These are phyloP conservation scores for Urocitellus parryii DNA, from an alignment of 2,113 vertebrate species.

Conservation along the genomic window DNA sequence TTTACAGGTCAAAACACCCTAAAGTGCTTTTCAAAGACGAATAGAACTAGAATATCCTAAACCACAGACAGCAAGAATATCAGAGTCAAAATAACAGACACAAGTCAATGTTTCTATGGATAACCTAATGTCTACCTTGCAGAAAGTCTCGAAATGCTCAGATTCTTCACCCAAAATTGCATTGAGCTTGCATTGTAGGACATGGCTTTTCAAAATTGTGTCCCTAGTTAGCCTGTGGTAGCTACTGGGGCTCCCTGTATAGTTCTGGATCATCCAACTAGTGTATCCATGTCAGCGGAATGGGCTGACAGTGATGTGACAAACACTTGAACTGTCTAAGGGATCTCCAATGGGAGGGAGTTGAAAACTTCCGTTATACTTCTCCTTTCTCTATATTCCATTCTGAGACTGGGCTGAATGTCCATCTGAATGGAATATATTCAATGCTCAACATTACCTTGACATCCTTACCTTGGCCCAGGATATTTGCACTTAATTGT, in stretches of 20 bases:
- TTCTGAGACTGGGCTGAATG: not conserved
- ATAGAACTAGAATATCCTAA: constrained; percentile 7
- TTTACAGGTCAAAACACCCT: constrained; percentile 24
- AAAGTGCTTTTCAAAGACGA: not conserved
- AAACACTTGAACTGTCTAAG: not conserved
- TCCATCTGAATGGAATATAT: not conserved
- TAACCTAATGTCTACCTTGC: not conserved
- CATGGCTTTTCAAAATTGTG: not conserved
- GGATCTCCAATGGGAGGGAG: not conserved
- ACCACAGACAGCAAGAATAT: not conserved
- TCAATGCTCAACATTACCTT: not conserved
- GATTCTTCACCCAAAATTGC: not conserved
- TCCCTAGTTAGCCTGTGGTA: not conserved
- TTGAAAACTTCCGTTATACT: not conserved
- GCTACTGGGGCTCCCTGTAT: not conserved
- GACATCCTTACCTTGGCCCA: not conserved
- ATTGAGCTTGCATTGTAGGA: not conserved
- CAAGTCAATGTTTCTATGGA: not conserved
- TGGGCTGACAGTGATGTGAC: not conserved
- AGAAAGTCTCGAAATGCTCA: not conserved
- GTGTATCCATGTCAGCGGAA: not conserved
- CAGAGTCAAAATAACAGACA: not conserved
- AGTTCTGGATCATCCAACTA: not conserved
- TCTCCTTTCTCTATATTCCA: not conserved
- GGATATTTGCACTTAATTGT: not conserved